Evolutionary conservation across 2,113 vertebrate genomes (phyloP).

Genomic region (Notothenia rossii): DNA sequence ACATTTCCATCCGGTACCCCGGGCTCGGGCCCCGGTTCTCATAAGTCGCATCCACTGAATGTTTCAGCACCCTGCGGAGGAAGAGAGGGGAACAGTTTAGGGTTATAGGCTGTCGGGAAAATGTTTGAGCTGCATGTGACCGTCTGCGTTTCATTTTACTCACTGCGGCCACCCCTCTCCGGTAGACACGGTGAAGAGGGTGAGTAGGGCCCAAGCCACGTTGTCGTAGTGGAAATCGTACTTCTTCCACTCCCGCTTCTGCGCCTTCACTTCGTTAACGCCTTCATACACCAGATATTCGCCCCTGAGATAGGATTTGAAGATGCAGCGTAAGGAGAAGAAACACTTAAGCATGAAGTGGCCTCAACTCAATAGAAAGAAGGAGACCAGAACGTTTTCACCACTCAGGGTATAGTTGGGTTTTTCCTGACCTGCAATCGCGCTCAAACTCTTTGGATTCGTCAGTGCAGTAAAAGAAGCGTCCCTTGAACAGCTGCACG

Average conservation of each 20-base stretch:
- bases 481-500: conserved; percentile 96
- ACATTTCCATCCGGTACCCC: conserved; percentile 98
- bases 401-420: accelerated
- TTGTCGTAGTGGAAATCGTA: conserved; percentile 99
- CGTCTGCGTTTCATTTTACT: conserved; percentile 48
- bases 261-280: conserved; percentile 94
- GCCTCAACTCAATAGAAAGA: neutral
- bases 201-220: conserved; percentile 97
- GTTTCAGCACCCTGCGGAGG: conserved; percentile 92
- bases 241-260: conserved; percentile 97
- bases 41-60: conserved; percentile 97
- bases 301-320: conserved; percentile 82
- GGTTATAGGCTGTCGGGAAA: neutral
- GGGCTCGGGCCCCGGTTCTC: conserved; percentile 98
- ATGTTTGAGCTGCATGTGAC: accelerated
- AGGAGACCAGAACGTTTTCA: neutral
- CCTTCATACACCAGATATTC: conserved; percentile 95
- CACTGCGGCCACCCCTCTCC: conserved; percentile 98
- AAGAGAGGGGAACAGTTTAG: neutral
- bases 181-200: conserved; percentile 97
- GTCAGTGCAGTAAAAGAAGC: conserved; percentile 96
- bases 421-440: conserved; percentile 83
- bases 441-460: conserved; percentile 96
- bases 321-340: neutral
- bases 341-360: neutral